Conservation (phyloP, 2,797 vertebrate genomes). For the Podarcis lilfordi region DNA sequence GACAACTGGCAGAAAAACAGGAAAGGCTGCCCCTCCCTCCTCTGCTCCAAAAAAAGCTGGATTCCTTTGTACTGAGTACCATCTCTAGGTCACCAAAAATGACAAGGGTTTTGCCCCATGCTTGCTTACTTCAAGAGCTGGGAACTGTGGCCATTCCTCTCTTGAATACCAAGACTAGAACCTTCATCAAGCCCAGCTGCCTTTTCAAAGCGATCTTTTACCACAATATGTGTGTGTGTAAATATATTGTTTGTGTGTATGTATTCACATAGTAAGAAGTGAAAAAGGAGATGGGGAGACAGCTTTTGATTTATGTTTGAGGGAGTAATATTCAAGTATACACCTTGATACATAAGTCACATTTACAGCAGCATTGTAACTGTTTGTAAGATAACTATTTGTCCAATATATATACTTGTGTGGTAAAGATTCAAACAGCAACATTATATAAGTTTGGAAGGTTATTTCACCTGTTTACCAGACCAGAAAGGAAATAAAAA, state of each 20-base stretch:
- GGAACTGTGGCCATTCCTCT: neutral
- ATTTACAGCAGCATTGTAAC: neutral
- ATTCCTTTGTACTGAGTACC: neutral
- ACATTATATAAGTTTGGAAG: slow-evolving; percentile 27
- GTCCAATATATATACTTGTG: neutral
- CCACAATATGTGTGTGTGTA: too few species aligned
- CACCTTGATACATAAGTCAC: slow-evolving; percentile 5
- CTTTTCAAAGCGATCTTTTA: neutral
- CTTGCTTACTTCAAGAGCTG: neutral
- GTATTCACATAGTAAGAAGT: too few species aligned
- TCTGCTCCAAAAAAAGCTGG: neutral
- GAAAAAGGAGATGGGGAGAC: neutral
- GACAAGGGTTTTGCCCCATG: neutral
- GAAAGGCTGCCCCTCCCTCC: neutral
- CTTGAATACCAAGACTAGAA: neutral
- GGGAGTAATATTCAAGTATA: slow-evolving; percentile 12
- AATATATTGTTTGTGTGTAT: too few species aligned
- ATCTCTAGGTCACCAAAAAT: neutral
- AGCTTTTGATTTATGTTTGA: neutral
- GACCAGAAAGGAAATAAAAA: neutral
- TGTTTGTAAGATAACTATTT: slow-evolving; percentile 41
- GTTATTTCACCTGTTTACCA: neutral
- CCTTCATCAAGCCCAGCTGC: neutral
- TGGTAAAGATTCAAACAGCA: slow-evolving; percentile 25
- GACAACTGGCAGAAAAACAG: neutral